Evolutionary conservation across 64 coral and sea anemone species (phyloP).

Genomic region (Stichodactyla helianthus): DNA sequence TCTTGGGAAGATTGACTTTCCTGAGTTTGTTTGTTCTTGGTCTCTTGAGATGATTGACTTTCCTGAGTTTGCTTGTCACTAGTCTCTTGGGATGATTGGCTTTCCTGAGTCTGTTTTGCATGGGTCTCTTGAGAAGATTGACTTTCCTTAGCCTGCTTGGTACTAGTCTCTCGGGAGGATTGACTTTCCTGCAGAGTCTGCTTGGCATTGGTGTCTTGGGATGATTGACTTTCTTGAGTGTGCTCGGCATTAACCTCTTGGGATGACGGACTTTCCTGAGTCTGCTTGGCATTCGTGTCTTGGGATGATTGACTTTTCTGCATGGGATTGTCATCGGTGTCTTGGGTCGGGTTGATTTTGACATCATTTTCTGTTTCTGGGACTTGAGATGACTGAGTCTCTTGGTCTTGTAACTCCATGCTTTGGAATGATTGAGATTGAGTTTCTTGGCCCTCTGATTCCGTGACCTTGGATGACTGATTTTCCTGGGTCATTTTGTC

Average conservation of each 20-base stretch:
- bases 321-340: background rate
- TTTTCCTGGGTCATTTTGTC: background rate
- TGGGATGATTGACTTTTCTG: background rate
- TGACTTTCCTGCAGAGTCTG: background rate
- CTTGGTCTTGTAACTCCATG: background rate
- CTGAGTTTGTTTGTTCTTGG: background rate
- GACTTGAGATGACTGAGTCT: background rate
- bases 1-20: background rate
- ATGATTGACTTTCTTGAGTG: background rate
- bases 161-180: background rate
- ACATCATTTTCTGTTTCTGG: background rate
- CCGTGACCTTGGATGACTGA: background rate
- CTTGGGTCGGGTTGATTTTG: background rate
- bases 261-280: background rate
- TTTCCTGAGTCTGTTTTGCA: background rate
- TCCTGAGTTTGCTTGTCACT: background rate
- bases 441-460: background rate
- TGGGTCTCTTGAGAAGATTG: background rate
- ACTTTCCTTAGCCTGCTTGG: background rate
- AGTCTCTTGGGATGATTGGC: background rate
- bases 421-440: background rate
- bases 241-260: background rate
- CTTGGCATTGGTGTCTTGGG: background rate
- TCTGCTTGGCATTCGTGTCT: background rate
- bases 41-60: background rate